Evolutionary conservation across 1,140 invertebrate genomes (phyloP).

Genomic region (Ostrea edulis): DNA sequence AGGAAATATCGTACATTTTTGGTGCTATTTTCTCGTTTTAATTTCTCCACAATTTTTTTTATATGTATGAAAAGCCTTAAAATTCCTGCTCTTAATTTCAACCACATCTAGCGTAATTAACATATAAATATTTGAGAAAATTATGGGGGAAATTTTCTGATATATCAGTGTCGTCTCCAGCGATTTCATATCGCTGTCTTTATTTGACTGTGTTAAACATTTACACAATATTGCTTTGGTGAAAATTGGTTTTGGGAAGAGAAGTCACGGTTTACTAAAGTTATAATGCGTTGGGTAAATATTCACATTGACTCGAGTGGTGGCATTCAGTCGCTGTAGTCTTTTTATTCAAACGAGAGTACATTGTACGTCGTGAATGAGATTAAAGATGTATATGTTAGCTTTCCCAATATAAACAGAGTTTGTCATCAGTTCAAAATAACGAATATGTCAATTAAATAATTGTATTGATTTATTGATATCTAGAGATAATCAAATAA

Average conservation of each 20-base stretch:
- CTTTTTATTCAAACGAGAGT: not conserved
- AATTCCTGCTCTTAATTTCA: not conserved
- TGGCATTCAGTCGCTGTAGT: not conserved
- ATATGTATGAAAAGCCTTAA: not conserved
- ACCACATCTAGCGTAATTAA: not conserved
- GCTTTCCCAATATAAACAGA: conserved; percentile 18
- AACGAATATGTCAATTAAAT: not conserved
- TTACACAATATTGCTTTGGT: conserved; percentile 32
- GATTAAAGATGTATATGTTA: not conserved
- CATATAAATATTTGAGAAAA: conserved; percentile 13
- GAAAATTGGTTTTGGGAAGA: conserved; percentile 29
- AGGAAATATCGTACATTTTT: not conserved
- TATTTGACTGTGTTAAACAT: conserved; percentile 27
- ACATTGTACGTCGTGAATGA: conserved; percentile 4
- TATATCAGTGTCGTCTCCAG: not conserved
- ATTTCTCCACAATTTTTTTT: not conserved
- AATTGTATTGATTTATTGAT: not conserved
- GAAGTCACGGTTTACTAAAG: conserved; percentile 5
- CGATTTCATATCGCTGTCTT: conserved; percentile 5
- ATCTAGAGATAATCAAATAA: not conserved
- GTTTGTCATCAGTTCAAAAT: not conserved
- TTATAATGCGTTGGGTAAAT: conserved; percentile 12
- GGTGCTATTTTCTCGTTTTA: not conserved
- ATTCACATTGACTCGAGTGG: conserved; percentile 1
- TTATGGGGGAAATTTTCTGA: not conserved